Base-by-base conservation (phyloP, 1,140 invertebrate genomes). In the Probaryconus sp. region DNA sequence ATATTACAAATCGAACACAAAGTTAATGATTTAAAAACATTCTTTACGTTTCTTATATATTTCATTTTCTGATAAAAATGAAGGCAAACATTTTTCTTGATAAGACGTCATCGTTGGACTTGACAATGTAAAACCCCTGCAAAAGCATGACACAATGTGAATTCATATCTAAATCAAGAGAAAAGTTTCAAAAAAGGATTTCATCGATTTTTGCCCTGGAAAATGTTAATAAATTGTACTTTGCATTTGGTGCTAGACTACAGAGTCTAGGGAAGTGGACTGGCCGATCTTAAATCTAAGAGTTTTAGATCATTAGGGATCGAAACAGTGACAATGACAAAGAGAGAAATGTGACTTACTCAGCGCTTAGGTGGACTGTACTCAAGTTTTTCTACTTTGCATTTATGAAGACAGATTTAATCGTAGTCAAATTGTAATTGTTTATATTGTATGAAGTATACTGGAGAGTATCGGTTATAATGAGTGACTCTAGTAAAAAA, bases 381-480 rank as follows among this genome's bases (percentile, higher is more conserved):
- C 60, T 60, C 51, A 21, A 58, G 43, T 69, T 65, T 65, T 65
- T 60, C 28, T 60, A 65, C 67, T 65, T 53, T 53, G 38, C 16
- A 67, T 55, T 67, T 55, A 24, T n/a, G 24, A 72, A 37, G 7
- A 53, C 31, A 21, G 26, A 65, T 26, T 55, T 33, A 60, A 40
- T 73, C 24, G 35, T 73, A 61, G 31, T 30, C 20, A 48, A 9
- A 61, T 45, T 60, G 47, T 38, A 45, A 18, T 61, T 61, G 40
- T 74, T 74, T 74, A 63, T 68, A 61, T 10, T 31, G 40, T 55
- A 42, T 42, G 42, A 70, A 3, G 11, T 17, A 18, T 30, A 50
- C 17, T 43, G 53, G 20, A 26, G 28, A 51, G 28, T 18, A 11
- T 55, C 14, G 53, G 21, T 56, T 35, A 40, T 33, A 58, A 56